A percentile compares a stretch with the other conserved stretches of the same genome.
These are phyloP conservation scores for Candoia aspera DNA, from an alignment of 2,113 vertebrate genomes.

Conservation along the genomic window DNA sequence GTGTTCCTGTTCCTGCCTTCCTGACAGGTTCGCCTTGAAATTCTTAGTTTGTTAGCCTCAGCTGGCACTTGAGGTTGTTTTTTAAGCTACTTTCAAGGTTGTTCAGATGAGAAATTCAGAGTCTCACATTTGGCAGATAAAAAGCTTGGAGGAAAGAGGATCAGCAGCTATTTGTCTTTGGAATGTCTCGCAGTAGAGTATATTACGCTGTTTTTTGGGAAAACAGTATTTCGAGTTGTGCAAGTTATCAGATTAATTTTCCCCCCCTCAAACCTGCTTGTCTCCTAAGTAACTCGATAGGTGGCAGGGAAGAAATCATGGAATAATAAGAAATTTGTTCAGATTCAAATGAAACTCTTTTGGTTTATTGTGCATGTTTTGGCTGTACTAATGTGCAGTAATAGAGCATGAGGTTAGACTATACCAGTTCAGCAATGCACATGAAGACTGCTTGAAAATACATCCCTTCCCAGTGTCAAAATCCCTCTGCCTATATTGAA, in stretches of 20 bases:
- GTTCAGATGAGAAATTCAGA: constrained; percentile 19
- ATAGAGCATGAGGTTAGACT: neutral
- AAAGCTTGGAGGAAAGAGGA: constrained; percentile 27
- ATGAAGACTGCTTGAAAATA: neutral
- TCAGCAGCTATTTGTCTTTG: constrained; percentile 15
- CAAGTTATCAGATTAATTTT: neutral
- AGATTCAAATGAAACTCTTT: neutral
- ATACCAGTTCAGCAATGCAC: neutral
- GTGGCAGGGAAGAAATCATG: neutral
- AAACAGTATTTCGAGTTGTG: neutral
- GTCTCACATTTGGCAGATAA: constrained; percentile 20
- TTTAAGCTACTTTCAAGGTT: constrained; percentile 25
- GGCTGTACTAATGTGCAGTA: neutral
- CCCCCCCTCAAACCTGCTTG: neutral
- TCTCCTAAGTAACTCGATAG: neutral
- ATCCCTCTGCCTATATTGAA: neutral
- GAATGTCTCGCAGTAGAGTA: constrained; percentile 28
- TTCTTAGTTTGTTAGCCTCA: constrained; percentile 34
- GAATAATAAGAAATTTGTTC: neutral
- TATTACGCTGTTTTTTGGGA: neutral
- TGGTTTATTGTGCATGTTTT: neutral
- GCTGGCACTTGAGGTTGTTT: constrained; percentile 23
- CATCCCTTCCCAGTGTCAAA: neutral
- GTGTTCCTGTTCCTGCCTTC: neutral
- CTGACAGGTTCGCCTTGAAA: constrained; percentile 39